Conservation (phyloP, 2,888 invertebrate genomes). For the Bhutanitis thaidina region DNA sequence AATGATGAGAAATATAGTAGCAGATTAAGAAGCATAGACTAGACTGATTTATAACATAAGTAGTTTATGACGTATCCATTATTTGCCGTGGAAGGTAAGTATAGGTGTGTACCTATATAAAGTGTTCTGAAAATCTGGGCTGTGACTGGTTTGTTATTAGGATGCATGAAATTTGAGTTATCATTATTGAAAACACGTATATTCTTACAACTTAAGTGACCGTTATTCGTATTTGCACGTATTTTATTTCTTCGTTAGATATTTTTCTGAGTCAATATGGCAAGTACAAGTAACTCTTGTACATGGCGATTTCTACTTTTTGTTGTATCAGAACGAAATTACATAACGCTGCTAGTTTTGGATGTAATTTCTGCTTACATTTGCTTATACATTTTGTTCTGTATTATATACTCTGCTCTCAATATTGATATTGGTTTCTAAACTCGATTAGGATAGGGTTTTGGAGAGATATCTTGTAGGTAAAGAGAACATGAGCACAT, state of each 20-base stretch:
- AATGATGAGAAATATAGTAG: constrained; percentile 2
- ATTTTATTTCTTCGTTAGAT: constrained; percentile 17
- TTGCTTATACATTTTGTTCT: too few relatives aligned
- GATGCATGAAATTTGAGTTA: too few relatives aligned
- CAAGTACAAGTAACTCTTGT: not conserved
- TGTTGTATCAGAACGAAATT: not conserved
- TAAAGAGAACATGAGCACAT: too few relatives aligned
- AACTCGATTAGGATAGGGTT: too few relatives aligned
- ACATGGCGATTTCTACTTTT: not conserved
- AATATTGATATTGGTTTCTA: too few relatives aligned
- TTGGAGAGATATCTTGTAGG: too few relatives aligned
- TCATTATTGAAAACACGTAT: not conserved
- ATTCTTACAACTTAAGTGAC: too few relatives aligned
- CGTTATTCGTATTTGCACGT: not conserved
- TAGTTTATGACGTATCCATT: not conserved
- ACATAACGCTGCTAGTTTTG: too few relatives aligned
- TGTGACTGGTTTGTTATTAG: too few relatives aligned
- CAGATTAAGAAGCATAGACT: not conserved
- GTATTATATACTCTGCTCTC: too few relatives aligned
- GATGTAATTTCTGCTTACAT: not conserved
- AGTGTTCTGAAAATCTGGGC: not conserved
- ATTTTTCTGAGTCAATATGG: not conserved
- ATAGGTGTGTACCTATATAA: not conserved
- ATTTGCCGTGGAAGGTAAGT: not conserved
- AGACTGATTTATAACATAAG: too few relatives aligned